These are phyloP conservation scores for Chromoteleia sp. DNA, from an alignment of 2,888 invertebrate genomes.

Conservation along the genomic window DNA sequence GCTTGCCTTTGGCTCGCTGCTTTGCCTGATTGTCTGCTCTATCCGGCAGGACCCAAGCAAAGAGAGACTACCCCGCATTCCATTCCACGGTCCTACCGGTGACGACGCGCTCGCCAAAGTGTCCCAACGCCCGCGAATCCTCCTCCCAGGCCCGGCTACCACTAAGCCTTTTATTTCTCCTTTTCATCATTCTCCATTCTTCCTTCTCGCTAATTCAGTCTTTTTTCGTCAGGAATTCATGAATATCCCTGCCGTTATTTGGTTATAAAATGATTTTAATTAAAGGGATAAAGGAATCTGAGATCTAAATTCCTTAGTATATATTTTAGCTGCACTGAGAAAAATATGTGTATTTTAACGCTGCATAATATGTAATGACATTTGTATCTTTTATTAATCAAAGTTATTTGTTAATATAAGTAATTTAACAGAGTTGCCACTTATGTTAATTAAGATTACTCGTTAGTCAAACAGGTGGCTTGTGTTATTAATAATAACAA, in stretches of 20 bases:
- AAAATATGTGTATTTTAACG: too few species aligned
- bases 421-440: too few species aligned
- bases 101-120: slow-evolving; percentile 52
- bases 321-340: too few species aligned
- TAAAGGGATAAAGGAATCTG: slow-evolving; percentile 7
- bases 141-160: slow-evolving; percentile 6
- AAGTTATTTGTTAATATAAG: too few species aligned
- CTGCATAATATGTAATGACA: too few species aligned
- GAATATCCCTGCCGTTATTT: slow-evolving; percentile 16
- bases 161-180: slow-evolving; percentile 32
- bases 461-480: too few species aligned
- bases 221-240: slow-evolving; percentile 13
- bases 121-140: slow-evolving; percentile 60
- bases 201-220: slow-evolving; percentile 34
- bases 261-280: slow-evolving; percentile 20
- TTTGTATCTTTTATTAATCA: too few species aligned
- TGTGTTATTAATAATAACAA: too few species aligned
- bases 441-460: too few species aligned
- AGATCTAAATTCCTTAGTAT: not conserved
- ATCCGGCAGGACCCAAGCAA: slow-evolving; percentile 52
- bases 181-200: slow-evolving; percentile 32
- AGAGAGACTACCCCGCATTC: slow-evolving; percentile 58
- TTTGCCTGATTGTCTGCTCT: slow-evolving; percentile 58
- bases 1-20: slow-evolving; percentile 53
- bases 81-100: slow-evolving; percentile 50